These are phyloP conservation scores for Nymphicus hollandicus DNA, from an alignment of 2,113 vertebrate genomes.

Conservation along the genomic window DNA sequence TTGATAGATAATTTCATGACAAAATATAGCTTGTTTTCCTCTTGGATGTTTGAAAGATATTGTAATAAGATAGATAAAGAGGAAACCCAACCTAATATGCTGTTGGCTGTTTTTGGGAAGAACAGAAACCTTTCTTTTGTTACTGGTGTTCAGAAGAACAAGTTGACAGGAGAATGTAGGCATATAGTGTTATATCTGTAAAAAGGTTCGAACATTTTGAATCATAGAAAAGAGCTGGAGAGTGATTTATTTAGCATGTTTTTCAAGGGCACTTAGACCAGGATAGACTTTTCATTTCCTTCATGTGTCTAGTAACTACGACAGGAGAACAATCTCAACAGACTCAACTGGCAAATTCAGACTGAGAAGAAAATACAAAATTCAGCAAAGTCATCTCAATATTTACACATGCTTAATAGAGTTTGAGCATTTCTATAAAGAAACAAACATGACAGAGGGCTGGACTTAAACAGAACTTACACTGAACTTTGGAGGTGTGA, in stretches of 20 bases:
- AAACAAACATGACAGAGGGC: not conserved
- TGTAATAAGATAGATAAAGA: not conserved
- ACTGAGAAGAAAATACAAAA: not conserved
- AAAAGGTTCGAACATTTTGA: not conserved
- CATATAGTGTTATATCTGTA: not conserved
- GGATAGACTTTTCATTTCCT: not conserved
- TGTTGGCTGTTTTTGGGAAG: not conserved
- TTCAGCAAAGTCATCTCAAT: not conserved
- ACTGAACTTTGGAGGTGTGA: not conserved
- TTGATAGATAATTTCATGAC: not conserved
- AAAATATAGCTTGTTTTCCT: not conserved
- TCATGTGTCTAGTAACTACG: not conserved
- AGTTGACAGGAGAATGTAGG: not conserved
- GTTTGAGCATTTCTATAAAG: not conserved
- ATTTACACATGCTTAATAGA: not conserved
- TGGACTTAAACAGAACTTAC: not conserved
- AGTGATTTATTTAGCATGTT: not conserved
- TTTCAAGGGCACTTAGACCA: not conserved
- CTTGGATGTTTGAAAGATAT: not conserved
- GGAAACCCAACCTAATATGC: not conserved
- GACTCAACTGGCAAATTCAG: not conserved
- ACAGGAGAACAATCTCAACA: not conserved
- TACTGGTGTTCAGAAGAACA: not conserved
- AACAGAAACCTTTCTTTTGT: not conserved
- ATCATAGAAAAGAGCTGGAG: not conserved